phyloP scores from a whole-genome alignment of 2,797 vertebrate genomes.

The Chlorospingus flavigularis region DNA sequence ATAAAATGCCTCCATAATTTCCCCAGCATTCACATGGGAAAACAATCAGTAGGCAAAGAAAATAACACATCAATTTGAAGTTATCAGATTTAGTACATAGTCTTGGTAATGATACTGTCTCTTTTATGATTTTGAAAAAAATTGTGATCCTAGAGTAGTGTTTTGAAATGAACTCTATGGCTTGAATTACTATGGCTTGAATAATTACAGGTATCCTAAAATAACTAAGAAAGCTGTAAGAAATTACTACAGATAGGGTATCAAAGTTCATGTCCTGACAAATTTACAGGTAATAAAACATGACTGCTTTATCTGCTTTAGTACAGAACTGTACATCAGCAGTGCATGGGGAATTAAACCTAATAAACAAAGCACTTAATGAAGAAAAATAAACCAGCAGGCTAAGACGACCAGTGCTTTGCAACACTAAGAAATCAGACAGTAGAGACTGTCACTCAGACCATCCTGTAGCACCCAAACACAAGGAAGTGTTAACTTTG shows the following conservation, averaged over 20 bases:
- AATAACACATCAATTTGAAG: not conserved
- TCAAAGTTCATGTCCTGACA: not conserved
- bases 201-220: not conserved
- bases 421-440: not conserved
- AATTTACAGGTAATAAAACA: not conserved
- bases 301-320: not conserved
- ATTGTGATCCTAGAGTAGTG: not conserved
- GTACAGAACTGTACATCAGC: not conserved
- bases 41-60: not conserved
- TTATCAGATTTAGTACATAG: fast-evolving
- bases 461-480: not conserved
- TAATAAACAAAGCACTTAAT: not conserved
- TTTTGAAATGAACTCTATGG: not conserved
- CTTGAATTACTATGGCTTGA: not conserved
- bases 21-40: not conserved
- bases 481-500: not conserved
- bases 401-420: not conserved
- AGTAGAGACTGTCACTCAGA: not conserved
- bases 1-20: not conserved
- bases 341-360: not conserved
- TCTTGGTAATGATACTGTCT: not conserved
- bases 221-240: not conserved
- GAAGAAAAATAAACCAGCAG: not conserved
- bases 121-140: not conserved
- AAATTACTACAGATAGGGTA: not conserved